Evolutionary conservation across 2,113 vertebrate species (phyloP).

Genomic region (Brachypteracias leptosomus): DNA sequence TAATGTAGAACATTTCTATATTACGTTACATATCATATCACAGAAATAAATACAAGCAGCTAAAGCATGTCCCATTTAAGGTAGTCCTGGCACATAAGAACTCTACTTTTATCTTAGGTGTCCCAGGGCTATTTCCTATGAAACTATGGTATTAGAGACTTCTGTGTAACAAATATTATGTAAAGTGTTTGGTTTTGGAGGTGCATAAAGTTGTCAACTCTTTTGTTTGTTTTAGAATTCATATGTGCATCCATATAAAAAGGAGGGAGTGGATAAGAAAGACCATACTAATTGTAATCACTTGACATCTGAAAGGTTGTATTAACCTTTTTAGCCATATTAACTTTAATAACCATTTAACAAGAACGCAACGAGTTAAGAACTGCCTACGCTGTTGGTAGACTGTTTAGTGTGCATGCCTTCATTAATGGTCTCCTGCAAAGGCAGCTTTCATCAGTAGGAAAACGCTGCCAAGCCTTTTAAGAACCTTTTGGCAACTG

Average conservation of each 20-base stretch:
- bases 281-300: background rate
- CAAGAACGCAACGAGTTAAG: background rate
- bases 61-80: background rate
- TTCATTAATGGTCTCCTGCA: background rate
- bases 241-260: background rate
- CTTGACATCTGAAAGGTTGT: background rate
- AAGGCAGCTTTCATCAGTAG: background rate
- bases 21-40: too few relatives aligned
- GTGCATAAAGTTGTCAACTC: background rate
- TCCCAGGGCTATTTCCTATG: background rate
- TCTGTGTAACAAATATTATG: background rate
- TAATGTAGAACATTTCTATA: background rate
- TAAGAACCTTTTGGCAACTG: background rate
- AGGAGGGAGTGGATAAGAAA: background rate
- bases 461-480: background rate
- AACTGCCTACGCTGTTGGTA: background rate
- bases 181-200: background rate
- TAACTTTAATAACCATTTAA: too few relatives aligned
- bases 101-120: fast-evolving
- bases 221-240: background rate
- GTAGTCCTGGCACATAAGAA: background rate
- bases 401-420: too few relatives aligned
- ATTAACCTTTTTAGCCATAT: background rate
- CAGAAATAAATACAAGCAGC: background rate
- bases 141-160: background rate